Evolutionary conservation across 2,797 vertebrate genomes (phyloP).

Genomic region (Podargus strigoides): DNA sequence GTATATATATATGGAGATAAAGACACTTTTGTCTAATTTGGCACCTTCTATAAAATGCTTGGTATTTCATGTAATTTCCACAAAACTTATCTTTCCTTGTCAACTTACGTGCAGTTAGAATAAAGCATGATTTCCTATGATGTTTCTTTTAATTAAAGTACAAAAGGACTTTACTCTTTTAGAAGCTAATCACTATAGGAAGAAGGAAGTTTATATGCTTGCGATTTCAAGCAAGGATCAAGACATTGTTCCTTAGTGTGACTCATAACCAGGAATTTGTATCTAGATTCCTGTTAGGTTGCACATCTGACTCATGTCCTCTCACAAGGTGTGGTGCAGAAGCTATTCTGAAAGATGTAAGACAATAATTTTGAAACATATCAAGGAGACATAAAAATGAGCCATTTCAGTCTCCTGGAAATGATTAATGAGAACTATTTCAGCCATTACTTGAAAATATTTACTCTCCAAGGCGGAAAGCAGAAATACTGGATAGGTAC

Average conservation of each 20-base stretch:
- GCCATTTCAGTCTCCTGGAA: slow-evolving; percentile 14
- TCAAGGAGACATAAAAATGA: neutral
- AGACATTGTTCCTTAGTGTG: slow-evolving; percentile 28
- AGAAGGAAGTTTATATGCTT: slow-evolving; percentile 54
- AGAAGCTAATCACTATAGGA: slow-evolving; percentile 36
- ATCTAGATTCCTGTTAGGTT: slow-evolving; percentile 30
- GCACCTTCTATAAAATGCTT: neutral
- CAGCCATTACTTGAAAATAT: neutral
- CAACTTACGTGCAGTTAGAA: neutral
- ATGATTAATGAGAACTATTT: neutral
- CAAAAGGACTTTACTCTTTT: slow-evolving; percentile 25
- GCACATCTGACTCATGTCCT: slow-evolving; percentile 37
- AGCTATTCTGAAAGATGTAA: neutral
- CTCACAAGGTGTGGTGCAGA: neutral
- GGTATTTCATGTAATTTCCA: slow-evolving; percentile 1
- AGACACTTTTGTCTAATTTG: neutral
- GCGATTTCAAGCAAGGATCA: slow-evolving; percentile 5
- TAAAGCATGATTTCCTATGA: neutral
- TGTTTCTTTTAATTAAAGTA: slow-evolving; percentile 10
- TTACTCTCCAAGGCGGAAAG: neutral
- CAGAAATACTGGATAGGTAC: neutral
- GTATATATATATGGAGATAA: neutral
- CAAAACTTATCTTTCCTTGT: neutral
- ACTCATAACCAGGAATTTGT: slow-evolving; percentile 61
- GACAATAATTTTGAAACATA: neutral